Base-by-base conservation (phyloP, 1,140 invertebrate genomes). In the Drosophila tristis region DNA sequence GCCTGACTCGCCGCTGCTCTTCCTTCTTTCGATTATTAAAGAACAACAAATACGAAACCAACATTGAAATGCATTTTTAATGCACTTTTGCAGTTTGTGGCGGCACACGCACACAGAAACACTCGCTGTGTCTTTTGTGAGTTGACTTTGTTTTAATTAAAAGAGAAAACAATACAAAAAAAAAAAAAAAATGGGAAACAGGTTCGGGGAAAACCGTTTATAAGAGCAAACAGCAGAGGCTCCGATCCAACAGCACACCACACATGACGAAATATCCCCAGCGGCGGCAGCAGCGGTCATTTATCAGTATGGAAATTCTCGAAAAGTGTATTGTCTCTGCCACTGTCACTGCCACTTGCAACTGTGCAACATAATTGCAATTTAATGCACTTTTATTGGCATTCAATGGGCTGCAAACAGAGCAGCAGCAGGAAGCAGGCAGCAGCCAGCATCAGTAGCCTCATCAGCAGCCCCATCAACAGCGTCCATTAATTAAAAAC, bases 311-410 rank as follows among this genome's bases (percentile, higher is more conserved):
- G 26, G 66, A 73, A 70, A 77, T 78, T 57, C 59, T 42, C 70
- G 39, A 61, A 56, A 64, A 77, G 55, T 72, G 80, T 64, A 39
- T 39, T 39, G 35, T 39, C 35, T 39, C 35, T 65, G 58, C 60
- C 72, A 60, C 35, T 63, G 35, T 56, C 56, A 35, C 29, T 53
- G 29, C 56, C 59, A 67, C 15, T 39, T 51, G 54, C n/a, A 43
- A 44, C 16, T 42, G 31, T 35, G 64, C 80, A 79, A 80, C 79
- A 78, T 81, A 89, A 87, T 89, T 78, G 84, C 82, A 89, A 62
- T 89, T 87, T 87, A 89, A 87, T 89, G 84, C 84, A 87, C 50
- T 79, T 82, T 82, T 73, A 82, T 87, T 79, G 74, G 49, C 66
- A 66, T 79, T 71, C 78, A 80, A 86, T 80, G 64, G 60, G 29